Evolutionary conservation across 2,888 invertebrate genomes (phyloP).

Genomic region (Tipula unca): DNA sequence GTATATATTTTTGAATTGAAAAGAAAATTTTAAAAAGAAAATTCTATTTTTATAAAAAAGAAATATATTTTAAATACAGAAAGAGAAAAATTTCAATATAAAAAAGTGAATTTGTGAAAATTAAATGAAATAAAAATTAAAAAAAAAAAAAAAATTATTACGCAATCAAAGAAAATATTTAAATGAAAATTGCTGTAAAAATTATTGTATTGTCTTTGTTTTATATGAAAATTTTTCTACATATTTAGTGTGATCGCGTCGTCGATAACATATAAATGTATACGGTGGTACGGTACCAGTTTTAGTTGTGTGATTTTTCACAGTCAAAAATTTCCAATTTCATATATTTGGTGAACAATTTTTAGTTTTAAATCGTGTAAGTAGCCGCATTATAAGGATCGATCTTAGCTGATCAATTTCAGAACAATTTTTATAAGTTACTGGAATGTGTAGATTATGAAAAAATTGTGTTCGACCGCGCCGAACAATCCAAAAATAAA

Average conservation of each 20-base stretch:
- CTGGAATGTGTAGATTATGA: neutral
- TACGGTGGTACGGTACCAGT: neutral
- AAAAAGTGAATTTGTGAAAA: neutral
- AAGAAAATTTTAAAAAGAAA: neutral
- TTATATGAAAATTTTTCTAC: neutral
- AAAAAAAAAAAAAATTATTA: neutral
- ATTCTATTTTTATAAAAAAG: neutral
- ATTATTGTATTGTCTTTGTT: neutral
- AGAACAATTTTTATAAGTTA: neutral
- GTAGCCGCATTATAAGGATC: neutral
- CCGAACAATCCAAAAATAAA: neutral
- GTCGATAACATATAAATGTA: neutral
- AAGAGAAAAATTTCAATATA: neutral
- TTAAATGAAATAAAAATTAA: neutral
- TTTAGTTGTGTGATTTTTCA: neutral
- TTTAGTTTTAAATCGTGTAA: neutral
- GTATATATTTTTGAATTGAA: neutral
- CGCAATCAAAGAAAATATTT: constrained; percentile 3
- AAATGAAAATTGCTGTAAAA: neutral
- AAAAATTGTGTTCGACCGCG: neutral
- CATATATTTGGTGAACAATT: neutral
- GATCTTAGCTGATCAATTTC: neutral
- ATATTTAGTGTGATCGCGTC: neutral
- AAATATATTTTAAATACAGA: neutral
- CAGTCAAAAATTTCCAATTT: neutral